Percentiles rank a stretch among this genome's conserved stretches.
phyloP scores from a whole-genome alignment of 2,888 invertebrate genomes.

The Chrysolina americana region DNA sequence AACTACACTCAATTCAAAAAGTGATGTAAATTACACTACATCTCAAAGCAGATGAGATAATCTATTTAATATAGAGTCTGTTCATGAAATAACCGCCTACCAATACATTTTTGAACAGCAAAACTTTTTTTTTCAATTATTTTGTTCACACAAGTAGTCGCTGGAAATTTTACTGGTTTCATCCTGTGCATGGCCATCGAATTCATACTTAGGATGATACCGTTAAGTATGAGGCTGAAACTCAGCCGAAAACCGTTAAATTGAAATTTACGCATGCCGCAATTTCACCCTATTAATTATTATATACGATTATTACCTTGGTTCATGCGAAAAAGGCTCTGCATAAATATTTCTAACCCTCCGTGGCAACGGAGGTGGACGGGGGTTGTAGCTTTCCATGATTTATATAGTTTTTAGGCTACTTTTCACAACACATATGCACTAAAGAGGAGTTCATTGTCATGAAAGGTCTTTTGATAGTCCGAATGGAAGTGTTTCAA shows the following conservation, averaged over 20 bases:
- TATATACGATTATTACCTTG: conserved; percentile 55
- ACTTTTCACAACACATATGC: conserved; percentile 58
- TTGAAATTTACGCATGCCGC: conserved; percentile 40
- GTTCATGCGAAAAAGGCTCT: conserved; percentile 76
- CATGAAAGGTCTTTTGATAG: conserved; percentile 17
- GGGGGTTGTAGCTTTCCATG: conserved; percentile 78
- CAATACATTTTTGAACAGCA: no score
- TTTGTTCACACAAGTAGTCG: no score
- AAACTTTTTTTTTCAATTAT: no score
- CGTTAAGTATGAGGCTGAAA: conserved; percentile 15
- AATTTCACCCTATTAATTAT: conserved; percentile 41
- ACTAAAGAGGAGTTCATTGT: conserved; percentile 55
- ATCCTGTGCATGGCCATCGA: neutral
- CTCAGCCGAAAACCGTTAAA: conserved; percentile 33
- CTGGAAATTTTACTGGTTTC: neutral
- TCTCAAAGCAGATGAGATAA: no score
- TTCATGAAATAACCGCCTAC: no score
- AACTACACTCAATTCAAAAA: no score
- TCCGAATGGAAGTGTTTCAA: neutral
- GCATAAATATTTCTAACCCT: conserved; percentile 79
- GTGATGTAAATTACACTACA: no score
- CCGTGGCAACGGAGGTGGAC: conserved; percentile 76
- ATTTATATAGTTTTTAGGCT: conserved; percentile 43
- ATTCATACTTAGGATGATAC: neutral
- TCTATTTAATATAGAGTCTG: no score